Conservation (phyloP, 2,888 invertebrate genomes). For the Cosmia pyralina region DNA sequence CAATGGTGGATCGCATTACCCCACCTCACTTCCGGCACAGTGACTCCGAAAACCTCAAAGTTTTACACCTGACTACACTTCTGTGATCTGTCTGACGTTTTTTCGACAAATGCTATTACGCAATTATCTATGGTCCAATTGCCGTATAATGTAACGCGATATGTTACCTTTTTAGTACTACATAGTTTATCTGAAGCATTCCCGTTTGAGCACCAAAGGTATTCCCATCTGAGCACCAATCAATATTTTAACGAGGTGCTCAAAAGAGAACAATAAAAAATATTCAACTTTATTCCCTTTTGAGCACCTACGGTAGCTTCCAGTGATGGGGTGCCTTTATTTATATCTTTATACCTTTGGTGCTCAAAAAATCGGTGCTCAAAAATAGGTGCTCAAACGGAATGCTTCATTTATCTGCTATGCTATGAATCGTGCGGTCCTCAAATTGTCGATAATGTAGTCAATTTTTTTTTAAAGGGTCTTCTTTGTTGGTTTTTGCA, state of each 20-base stretch:
- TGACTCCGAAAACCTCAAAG: constrained; percentile 77
- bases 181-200: too few relatives aligned
- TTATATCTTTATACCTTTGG: too few relatives aligned
- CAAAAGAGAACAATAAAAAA: too few relatives aligned
- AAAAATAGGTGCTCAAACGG: too few relatives aligned
- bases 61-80: constrained; percentile 82
- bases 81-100: constrained; percentile 63
- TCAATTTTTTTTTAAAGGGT: constrained; percentile 23
- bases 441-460: constrained; percentile 31
- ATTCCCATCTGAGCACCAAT: too few relatives aligned
- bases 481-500: constrained; percentile 41
- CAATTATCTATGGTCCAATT: constrained; percentile 68
- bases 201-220: too few relatives aligned
- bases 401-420: too few relatives aligned
- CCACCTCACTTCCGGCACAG: constrained; percentile 80
- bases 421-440: constrained; percentile 33
- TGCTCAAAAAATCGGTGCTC: too few relatives aligned
- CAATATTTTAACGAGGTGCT: too few relatives aligned
- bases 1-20: constrained; percentile 81
- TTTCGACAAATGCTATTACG: constrained; percentile 75
- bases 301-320: too few relatives aligned
- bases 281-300: too few relatives aligned
- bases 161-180: constrained; percentile 39
- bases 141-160: constrained; percentile 59
- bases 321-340: too few relatives aligned